Conservation (phyloP, 2,797 vertebrate genomes). For the Percopsis omiscomaycus region DNA sequence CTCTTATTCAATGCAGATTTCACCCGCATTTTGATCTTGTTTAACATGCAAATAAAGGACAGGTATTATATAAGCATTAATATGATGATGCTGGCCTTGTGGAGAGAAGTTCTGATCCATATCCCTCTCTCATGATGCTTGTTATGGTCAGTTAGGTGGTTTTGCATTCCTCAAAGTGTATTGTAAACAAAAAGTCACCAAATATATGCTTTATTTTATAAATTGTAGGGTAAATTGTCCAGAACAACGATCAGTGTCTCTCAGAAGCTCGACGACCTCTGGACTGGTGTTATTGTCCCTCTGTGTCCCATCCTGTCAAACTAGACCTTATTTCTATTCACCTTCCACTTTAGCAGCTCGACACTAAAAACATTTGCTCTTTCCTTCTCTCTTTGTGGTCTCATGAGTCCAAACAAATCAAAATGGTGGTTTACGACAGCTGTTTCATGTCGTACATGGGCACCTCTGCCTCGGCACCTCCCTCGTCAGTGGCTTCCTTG, state of each 20-base stretch:
- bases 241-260: slow-evolving; percentile 10
- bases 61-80: slow-evolving; percentile 2
- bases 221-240: slow-evolving; percentile 27
- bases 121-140: neutral
- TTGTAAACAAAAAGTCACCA: slow-evolving; percentile 39
- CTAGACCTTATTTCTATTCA: neutral
- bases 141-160: slow-evolving; percentile 24
- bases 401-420: slow-evolving; percentile 46
- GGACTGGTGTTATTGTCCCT: neutral
- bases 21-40: slow-evolving; percentile 27
- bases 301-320: slow-evolving; percentile 14
- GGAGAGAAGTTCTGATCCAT: slow-evolving; percentile 12
- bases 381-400: slow-evolving; percentile 25
- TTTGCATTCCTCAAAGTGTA: slow-evolving; percentile 39
- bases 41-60: slow-evolving; percentile 49
- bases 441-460: slow-evolving; percentile 91
- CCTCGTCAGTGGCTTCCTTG: slow-evolving; percentile 75
- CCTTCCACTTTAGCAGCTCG: neutral
- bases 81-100: neutral
- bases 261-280: neutral
- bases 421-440: slow-evolving; percentile 71
- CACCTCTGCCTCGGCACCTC: slow-evolving; percentile 80
- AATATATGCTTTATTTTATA: slow-evolving; percentile 12
- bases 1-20: neutral
- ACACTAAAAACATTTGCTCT: slow-evolving; percentile 8